Conservation (phyloP, 2,888 invertebrate genomes). For the Heteropelma amictum region DNA sequence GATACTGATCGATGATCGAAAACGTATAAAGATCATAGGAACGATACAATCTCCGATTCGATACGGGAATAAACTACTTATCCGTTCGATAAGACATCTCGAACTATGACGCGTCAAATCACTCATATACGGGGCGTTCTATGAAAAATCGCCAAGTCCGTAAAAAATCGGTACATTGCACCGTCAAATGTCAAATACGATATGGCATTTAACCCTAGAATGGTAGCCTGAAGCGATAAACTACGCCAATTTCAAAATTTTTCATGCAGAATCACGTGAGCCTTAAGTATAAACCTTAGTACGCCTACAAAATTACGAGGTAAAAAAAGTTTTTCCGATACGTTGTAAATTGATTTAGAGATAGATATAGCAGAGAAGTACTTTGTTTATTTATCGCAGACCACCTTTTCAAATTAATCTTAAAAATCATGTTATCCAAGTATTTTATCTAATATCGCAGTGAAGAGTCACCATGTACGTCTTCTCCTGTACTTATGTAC, state of each 20-base stretch:
- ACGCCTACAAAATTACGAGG: too few relatives aligned
- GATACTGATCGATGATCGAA: constrained; percentile 53
- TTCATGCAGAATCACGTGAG: too few relatives aligned
- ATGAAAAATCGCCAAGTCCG: too few relatives aligned
- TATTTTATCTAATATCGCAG: constrained; percentile 2
- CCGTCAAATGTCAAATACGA: too few relatives aligned
- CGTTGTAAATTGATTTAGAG: neutral
- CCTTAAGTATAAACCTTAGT: too few relatives aligned
- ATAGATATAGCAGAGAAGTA: constrained; percentile 5
- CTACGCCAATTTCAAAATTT: too few relatives aligned
- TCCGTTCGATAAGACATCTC: constrained; percentile 48
- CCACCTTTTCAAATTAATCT: neutral
- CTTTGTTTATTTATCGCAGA: constrained; percentile 32
- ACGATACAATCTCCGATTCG: constrained; percentile 44
- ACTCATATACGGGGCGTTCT: neutral
- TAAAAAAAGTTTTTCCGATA: neutral
- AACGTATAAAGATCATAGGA: constrained; percentile 44
- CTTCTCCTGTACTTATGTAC: neutral
- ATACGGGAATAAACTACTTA: constrained; percentile 52
- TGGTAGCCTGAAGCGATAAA: too few relatives aligned
- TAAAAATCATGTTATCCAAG: constrained; percentile 13
- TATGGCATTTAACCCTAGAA: too few relatives aligned
- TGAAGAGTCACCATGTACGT: neutral
- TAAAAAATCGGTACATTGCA: too few relatives aligned
- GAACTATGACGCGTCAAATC: constrained; percentile 27